These are phyloP conservation scores for Drosophila sproati DNA, from an alignment of 1,140 invertebrate species.

Conservation along the genomic window DNA sequence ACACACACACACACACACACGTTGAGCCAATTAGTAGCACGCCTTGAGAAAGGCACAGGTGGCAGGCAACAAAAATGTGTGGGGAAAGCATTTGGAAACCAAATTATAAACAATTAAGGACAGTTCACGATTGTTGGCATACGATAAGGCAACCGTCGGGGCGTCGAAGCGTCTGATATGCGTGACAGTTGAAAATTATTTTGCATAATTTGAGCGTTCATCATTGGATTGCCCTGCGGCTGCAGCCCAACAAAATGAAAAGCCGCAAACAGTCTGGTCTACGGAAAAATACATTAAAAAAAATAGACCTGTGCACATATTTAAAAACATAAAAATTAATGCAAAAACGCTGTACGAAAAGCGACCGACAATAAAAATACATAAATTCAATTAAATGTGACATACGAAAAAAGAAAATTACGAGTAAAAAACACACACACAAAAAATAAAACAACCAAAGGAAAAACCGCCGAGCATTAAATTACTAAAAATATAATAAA, in stretches of 20 bases:
- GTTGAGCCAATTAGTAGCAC: constrained; percentile 77
- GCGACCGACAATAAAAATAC: constrained; percentile 71
- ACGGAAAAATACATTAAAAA: constrained; percentile 22
- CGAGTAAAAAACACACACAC: constrained; percentile 31
- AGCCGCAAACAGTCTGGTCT: constrained; percentile 60
- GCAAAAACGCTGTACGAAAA: constrained; percentile 72
- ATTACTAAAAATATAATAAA: constrained; percentile 81
- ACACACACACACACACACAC: constrained; percentile 19
- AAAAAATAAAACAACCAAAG: constrained; percentile 30
- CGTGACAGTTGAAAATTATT: constrained; percentile 83
- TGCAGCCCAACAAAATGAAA: constrained; percentile 25
- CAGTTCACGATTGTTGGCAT: constrained; percentile 50
- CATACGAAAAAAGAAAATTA: constrained; percentile 60
- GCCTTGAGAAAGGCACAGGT: constrained; percentile 80
- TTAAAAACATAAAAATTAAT: constrained; percentile 80
- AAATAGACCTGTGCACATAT: constrained; percentile 33
- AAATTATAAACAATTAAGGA: constrained; percentile 79
- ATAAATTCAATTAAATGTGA: constrained; percentile 84
- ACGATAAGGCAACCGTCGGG: constrained; percentile 49
- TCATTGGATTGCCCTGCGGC: constrained; percentile 60
- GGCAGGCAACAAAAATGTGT: constrained; percentile 25
- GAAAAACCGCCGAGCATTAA: constrained; percentile 54
- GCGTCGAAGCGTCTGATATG: constrained; percentile 43
- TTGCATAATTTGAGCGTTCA: constrained; percentile 80
- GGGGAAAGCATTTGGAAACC: constrained; percentile 43